These are phyloP conservation scores for Aptenodytes patagonicus DNA, from an alignment of 2,113 vertebrate genomes.

Conservation along the genomic window DNA sequence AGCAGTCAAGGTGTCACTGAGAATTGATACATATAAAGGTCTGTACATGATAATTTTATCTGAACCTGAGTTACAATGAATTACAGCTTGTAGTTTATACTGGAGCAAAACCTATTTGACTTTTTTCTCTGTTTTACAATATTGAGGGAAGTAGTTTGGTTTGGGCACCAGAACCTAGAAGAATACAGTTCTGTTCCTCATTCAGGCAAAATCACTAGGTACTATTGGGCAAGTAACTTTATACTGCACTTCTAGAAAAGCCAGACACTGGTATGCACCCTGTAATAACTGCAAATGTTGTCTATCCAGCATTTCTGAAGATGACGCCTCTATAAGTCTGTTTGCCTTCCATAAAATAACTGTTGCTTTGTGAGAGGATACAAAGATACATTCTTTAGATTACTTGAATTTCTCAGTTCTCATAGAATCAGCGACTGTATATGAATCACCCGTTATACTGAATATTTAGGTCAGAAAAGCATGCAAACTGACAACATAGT, in stretches of 20 bases:
- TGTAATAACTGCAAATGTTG: neutral
- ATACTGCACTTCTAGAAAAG: neutral
- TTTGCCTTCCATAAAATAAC: neutral
- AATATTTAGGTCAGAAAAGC: conserved; percentile 9
- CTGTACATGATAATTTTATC: neutral
- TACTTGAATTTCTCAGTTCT: neutral
- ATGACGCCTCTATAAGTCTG: neutral
- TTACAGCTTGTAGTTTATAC: neutral
- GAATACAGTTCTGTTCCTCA: neutral
- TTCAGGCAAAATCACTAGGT: neutral
- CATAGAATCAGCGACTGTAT: neutral
- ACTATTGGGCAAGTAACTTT: neutral
- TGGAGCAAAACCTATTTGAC: neutral
- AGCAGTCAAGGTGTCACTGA: neutral
- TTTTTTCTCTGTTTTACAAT: neutral
- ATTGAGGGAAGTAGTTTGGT: neutral
- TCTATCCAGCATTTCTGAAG: neutral
- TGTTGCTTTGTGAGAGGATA: neutral
- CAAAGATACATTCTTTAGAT: neutral
- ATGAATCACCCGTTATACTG: neutral
- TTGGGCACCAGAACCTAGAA: neutral
- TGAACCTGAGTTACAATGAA: neutral
- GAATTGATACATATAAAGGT: neutral
- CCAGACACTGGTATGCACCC: neutral
- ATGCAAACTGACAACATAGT: neutral